Base-by-base conservation (phyloP, 2,113 vertebrate genomes). In the Bubalus kerabau region DNA sequence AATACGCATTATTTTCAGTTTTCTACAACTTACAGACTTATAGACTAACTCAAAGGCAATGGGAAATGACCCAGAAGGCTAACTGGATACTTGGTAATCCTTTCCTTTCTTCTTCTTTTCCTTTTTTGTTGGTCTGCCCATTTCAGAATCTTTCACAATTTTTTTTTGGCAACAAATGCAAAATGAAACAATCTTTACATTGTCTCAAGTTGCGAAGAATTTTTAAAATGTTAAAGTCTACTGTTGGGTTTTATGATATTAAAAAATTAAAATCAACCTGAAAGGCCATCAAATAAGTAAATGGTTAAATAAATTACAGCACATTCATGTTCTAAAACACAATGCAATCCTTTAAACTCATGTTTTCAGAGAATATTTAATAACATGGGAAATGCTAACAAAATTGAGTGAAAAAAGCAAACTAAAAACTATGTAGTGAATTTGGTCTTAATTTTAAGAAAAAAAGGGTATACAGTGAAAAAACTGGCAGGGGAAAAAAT, bases 121-220 rank as follows among this genome's bases (percentile, higher is more conserved):
- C 50, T 32, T 52, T 32, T 67, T 84, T 84, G 26, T 57, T 90
- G 74, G 26, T 85, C 50, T 94, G 60, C 17, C n/a, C 26, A 86
- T 91, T 86, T 93, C 60, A 95, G 87, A 95, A 92, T 87, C 46
- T 89, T 93, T 74, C 57, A 90, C 26, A 84, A 21, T 76, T 81
- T 94, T 57, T 80, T 94, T 40, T 40, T 40, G 28, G 67, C 96
- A 87, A 88, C 80, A 92, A 90, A 84, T 94, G 59, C 32, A 91
- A 94, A 95, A 71, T 95, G 62, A 97, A 95, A 96, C n/a, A 74
- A 84, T 78, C 50, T 90, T 78, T 54, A n/a, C 14, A 40, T 60
- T 30, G 30, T 92, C 30, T 87, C 71, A 88, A 40, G 67, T 40
- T 78, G 40, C 81, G 93, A 90, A 81, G 40, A 52, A 64, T 91